Conservation (phyloP, 2,797 vertebrate species). For the Danio albolineatus region DNA sequence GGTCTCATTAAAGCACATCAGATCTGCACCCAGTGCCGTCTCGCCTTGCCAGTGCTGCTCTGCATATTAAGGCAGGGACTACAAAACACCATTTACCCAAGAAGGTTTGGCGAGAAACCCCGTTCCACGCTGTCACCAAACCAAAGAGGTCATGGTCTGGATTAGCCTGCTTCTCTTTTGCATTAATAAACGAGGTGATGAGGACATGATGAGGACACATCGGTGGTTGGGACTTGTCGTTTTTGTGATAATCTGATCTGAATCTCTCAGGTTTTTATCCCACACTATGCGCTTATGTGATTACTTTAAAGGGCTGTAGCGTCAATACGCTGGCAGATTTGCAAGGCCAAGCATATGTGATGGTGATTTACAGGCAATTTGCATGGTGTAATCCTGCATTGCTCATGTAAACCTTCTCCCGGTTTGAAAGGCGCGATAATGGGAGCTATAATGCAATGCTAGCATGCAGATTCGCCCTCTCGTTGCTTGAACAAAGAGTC, state of each 20-base stretch:
- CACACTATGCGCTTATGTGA: slow-evolving; percentile 24
- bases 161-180: slow-evolving; percentile 20
- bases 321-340: neutral
- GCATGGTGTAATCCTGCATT: neutral
- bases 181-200: slow-evolving; percentile 8
- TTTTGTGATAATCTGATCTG: slow-evolving; percentile 40
- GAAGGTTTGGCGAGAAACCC: neutral
- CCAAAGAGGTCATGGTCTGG: neutral
- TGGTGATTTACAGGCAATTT: slow-evolving; percentile 30
- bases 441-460: neutral
- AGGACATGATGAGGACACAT: neutral
- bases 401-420: neutral
- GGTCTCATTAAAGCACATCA: slow-evolving; percentile 48
- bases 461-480: neutral
- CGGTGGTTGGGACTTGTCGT: slow-evolving; percentile 4
- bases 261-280: slow-evolving; percentile 31
- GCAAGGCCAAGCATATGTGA: slow-evolving; percentile 15
- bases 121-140: neutral
- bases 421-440: neutral
- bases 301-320: slow-evolving; percentile 25
- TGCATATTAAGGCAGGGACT: slow-evolving; percentile 30
- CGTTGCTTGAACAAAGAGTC: neutral
- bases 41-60: neutral
- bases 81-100: slow-evolving; percentile 39
- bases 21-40: slow-evolving; percentile 12